Evolutionary conservation across 2,797 vertebrate species (phyloP).

Genomic region (Oreochromis mossambicus): DNA sequence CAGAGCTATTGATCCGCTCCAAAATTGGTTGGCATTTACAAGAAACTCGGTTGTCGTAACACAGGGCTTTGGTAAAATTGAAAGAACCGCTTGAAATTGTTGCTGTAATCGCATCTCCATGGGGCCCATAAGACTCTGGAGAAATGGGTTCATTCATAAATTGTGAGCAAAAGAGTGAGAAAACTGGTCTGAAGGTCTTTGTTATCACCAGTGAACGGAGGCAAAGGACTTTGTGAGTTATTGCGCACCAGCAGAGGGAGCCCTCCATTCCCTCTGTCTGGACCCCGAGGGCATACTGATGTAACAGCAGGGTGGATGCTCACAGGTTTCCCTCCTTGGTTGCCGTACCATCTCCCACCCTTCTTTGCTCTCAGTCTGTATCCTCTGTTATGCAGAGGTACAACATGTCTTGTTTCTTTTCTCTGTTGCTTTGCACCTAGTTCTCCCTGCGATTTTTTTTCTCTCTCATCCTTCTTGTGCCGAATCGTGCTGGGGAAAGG

Average conservation of each 20-base stretch:
- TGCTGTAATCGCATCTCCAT: not conserved
- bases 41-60: not conserved
- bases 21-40: slow-evolving; percentile 52
- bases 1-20: slow-evolving; percentile 33
- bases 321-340: slow-evolving; percentile 28
- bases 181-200: slow-evolving; percentile 13
- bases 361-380: not conserved
- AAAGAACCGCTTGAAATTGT: slow-evolving; percentile 1
- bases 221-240: not conserved
- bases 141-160: slow-evolving; percentile 18
- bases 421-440: not conserved
- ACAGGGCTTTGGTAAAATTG: not conserved
- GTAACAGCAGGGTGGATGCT: slow-evolving; percentile 55
- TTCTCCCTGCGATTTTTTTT: not conserved
- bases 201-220: not conserved
- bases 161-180: slow-evolving; percentile 7
- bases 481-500: not conserved
- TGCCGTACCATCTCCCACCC: not conserved
- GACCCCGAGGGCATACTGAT: slow-evolving; percentile 57
- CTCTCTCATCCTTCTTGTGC: not conserved
- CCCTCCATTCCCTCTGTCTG: slow-evolving; percentile 29
- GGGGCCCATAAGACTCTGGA: not conserved
- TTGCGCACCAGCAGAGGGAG: slow-evolving; percentile 66
- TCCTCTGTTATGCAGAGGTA: not conserved
- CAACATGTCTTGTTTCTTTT: not conserved